Evolutionary conservation across 2,888 invertebrate genomes (phyloP).

Genomic region (Tiphia femorata): DNA sequence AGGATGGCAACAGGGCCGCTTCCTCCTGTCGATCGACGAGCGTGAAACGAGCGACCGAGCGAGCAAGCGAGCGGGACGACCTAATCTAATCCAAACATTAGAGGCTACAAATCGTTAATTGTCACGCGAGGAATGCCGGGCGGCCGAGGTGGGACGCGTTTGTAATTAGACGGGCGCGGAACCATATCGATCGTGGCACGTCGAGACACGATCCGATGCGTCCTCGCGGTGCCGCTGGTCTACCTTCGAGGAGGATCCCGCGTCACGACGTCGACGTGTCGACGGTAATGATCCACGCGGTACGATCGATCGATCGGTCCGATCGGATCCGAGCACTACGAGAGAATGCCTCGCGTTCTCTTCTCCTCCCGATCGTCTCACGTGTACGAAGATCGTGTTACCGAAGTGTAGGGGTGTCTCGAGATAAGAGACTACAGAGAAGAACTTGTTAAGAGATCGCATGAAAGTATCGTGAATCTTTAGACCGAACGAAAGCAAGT

Average conservation of each 20-base stretch:
- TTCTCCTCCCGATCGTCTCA: not conserved
- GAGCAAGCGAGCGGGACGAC: constrained; percentile 16
- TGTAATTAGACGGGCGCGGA: constrained; percentile 50
- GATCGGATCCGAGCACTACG: constrained; percentile 14
- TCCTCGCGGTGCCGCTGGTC: constrained; percentile 11
- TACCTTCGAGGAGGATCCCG: constrained; percentile 27
- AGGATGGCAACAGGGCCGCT: no score
- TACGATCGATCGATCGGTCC: constrained; percentile 38
- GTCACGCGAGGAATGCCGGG: constrained; percentile 57
- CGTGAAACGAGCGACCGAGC: not conserved
- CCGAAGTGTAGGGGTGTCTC: no score
- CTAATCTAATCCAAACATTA: constrained; percentile 58
- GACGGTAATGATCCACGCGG: constrained; percentile 42
- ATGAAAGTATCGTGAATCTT: not conserved
- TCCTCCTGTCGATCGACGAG: constrained; percentile 20
- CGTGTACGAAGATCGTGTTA: no score
- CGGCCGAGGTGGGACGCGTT: constrained; percentile 40
- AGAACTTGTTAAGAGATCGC: not conserved
- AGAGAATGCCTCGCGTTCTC: not conserved
- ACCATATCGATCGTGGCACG: constrained; percentile 46
- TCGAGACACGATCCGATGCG: constrained; percentile 38
- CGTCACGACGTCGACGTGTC: constrained; percentile 43
- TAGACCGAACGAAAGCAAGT: no score
- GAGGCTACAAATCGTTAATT: constrained; percentile 63
- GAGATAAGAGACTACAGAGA: no score